Conservation (phyloP, 1,140 invertebrate genomes). For the Cheumatopsyche charites region DNA sequence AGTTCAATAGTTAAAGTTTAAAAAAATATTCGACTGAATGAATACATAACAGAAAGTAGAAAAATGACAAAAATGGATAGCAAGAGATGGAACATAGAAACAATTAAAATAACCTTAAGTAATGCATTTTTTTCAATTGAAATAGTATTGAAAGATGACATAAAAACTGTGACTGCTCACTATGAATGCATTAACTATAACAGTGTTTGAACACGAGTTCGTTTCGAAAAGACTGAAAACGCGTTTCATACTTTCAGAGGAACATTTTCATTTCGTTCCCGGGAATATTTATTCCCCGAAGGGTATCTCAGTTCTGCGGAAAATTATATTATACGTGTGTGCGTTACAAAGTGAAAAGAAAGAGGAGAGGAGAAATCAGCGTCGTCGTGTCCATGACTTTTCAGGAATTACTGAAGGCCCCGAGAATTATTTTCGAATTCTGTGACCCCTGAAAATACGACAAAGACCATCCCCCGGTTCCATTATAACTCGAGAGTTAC, state of each 20-base stretch:
- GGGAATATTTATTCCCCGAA: slow-evolving; percentile 31
- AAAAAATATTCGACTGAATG: too few relatives aligned
- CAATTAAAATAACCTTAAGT: too few relatives aligned
- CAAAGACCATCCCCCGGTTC: slow-evolving; percentile 9
- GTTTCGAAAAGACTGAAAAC: slow-evolving; percentile 23
- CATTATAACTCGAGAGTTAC: slow-evolving; percentile 7
- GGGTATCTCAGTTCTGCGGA: slow-evolving; percentile 1
- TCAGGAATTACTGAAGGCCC: slow-evolving; percentile 20
- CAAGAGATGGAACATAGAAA: too few relatives aligned
- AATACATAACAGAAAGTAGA: too few relatives aligned
- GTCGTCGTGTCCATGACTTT: slow-evolving; percentile 18
- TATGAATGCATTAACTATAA: too few relatives aligned
- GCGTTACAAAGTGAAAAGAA: background rate
- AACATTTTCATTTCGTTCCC: slow-evolving; percentile 30
- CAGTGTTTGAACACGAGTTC: slow-evolving; percentile 4
- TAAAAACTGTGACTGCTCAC: too few relatives aligned
- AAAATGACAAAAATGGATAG: too few relatives aligned
- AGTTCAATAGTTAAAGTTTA: too few relatives aligned
- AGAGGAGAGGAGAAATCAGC: background rate
- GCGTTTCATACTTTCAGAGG: too few relatives aligned
- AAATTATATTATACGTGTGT: background rate
- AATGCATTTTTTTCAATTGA: too few relatives aligned
- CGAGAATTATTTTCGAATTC: slow-evolving; percentile 27
- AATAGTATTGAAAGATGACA: too few relatives aligned
- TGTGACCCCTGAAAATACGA: slow-evolving; percentile 21